These are phyloP conservation scores for Aphidius gifuensis DNA, from an alignment of 1,140 invertebrate species.

Conservation along the genomic window DNA sequence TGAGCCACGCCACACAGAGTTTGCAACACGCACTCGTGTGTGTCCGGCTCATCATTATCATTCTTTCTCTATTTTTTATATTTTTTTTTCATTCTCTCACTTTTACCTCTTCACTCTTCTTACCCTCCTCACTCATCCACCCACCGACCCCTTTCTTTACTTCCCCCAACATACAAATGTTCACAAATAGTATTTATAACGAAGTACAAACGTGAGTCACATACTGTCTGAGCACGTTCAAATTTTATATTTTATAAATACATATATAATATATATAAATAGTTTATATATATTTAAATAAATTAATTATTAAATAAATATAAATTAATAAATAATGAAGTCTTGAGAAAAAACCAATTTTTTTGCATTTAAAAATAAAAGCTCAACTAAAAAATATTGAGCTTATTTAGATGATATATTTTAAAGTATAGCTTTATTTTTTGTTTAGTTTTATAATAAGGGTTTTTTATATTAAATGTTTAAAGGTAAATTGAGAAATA, in stretches of 20 bases:
- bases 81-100: background rate
- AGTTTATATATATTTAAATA: too few species aligned
- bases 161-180: conserved; percentile 12
- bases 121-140: too few species aligned
- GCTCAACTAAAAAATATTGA: background rate
- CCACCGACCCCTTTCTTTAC: background rate
- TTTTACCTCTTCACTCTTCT: too few species aligned
- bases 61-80: background rate
- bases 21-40: background rate
- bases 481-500: background rate
- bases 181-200: conserved; percentile 30
- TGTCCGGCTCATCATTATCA: background rate
- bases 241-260: conserved; percentile 1
- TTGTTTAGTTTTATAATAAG: background rate
- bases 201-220: conserved; percentile 24
- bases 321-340: too few species aligned
- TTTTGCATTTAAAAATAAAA: too few species aligned
- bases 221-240: conserved; percentile 30
- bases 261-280: background rate
- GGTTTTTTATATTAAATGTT: background rate
- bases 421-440: background rate
- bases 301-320: too few species aligned
- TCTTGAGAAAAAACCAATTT: too few species aligned
- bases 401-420: background rate
- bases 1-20: conserved; percentile 9